Base-by-base conservation (phyloP, 2,888 invertebrate species). In the Drosophila prostipennis region DNA sequence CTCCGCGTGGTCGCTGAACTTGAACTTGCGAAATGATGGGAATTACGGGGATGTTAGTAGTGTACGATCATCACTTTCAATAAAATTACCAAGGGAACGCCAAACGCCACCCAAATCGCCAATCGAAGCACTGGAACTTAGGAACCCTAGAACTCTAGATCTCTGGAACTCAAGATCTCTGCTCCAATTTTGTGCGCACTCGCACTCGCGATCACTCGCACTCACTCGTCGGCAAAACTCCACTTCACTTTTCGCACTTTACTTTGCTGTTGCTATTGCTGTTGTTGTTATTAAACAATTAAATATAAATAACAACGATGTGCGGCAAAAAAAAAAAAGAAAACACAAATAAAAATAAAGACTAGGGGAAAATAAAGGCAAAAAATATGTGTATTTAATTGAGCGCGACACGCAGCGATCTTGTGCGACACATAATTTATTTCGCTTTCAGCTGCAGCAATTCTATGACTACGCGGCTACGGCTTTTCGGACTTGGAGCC, bases 241-340 rank as follows among this genome's bases (percentile, higher is more conserved):
- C 56, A 71, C 70, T 77, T 76, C 45, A 83, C 74, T 82, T 81
- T 80, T 86, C 71, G 52, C 88, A 79, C 80, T 76, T 87, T 59
- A 69, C 49, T 64, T 63, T 26, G 48, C 42, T 42, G 40, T 63
- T 37, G 48, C 42, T 42, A 16, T 63, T 37, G 48, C 42, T 48
- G 77, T 26, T 37, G 53, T 72, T 74, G 64, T 64, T 58, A 56
- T 74, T 53, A 39, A 56, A 53, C 78, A 83, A 84, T 87, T 78
- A 75, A 56, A 76, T 59, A 68, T 71, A 68, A 57, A 61, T 69
- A 73, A 63, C 55, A 63, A 63, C 48, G 46, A 26, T 60, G 57
- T 57, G 49, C 68, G 46, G 48, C 19, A 51, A 36, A 34, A 61
- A 43, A 42, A 26, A 55, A n/a, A 13, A 23, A 34, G 39, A 32